Evolutionary conservation across 2,797 vertebrate genomes (phyloP), one percentile per base, ranked within the genome.

Genomic region (Rhabdomys pumilio): DNA sequence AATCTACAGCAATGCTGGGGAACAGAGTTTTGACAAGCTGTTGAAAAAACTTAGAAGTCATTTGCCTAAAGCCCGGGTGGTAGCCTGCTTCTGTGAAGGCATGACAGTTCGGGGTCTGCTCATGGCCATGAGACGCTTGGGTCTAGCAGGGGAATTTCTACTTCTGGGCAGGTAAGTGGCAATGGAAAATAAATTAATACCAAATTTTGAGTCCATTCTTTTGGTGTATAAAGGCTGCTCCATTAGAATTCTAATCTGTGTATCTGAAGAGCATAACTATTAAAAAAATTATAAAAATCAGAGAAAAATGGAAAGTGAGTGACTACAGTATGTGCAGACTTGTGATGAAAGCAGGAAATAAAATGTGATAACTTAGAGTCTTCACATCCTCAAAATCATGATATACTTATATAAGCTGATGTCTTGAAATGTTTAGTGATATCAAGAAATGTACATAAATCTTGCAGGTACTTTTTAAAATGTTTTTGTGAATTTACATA

Each of bases 1-100:
- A 99, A 99, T 99, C 98, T 99, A 99, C 98, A 99, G 99, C 98
- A 99, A 99, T 1, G 99, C 99, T 0, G 99, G 99, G 0, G 99
- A 99, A 73, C 99, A 99, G 98, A 99, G 99, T 97, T 99, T 99
- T 22, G 99, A 99, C 98, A 99, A 99, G n/a, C 98, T 99, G 96
- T 98, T 99, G 97, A 98, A 99, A 95, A 99, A 99, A 92, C 99
- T 99, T 81, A 98, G 98, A 34, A 99, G 98, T 65, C 99, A 99
- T 96, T 98, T 99, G 97, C 99, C 99, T 96, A 99, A 99, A 97
- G 99, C 99, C 7, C 98, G 99, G n/a, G 99, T 99, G 77, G 99
- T 99, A 59, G 99, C 99, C 1, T 99, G 99, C 98, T 99, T 99
- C 99, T 99, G 99, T 26, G 99, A 99, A 91, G 99, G 99, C 97